These are phyloP conservation scores for Lochmaea capreae DNA, from an alignment of 2,888 invertebrate species.

Conservation along the genomic window DNA sequence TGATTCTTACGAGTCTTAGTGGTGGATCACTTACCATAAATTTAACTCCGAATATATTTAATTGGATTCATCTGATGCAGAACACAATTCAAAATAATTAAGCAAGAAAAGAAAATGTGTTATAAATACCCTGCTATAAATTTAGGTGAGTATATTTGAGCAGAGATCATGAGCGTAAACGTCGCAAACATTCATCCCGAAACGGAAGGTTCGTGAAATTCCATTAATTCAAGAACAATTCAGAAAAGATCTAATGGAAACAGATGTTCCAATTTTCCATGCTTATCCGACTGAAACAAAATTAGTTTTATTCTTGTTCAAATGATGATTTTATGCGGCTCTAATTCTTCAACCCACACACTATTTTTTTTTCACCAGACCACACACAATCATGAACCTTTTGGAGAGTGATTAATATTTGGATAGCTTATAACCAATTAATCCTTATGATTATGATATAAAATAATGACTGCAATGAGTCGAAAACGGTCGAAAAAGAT, in stretches of 20 bases:
- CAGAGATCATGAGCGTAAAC: not conserved
- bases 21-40: no score
- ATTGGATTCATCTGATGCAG: not conserved
- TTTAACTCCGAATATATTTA: not conserved
- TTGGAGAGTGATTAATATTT: no score
- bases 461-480: no score
- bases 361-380: no score
- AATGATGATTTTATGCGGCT: constrained; percentile 23
- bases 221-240: constrained; percentile 27
- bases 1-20: no score
- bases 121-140: not conserved
- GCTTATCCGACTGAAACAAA: constrained; percentile 27
- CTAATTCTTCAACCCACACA: not conserved
- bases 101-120: not conserved
- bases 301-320: constrained; percentile 26
- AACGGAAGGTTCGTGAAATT: constrained; percentile 11
- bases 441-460: no score
- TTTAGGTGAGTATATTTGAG: not conserved
- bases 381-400: not conserved
- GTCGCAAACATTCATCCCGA: not conserved
- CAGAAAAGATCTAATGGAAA: constrained; percentile 19
- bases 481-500: no score
- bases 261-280: constrained; percentile 31
- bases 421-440: no score
- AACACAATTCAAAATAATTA: no score